Base-by-base conservation (phyloP, 2,888 invertebrate species). In the Liodrosophila aerea region DNA sequence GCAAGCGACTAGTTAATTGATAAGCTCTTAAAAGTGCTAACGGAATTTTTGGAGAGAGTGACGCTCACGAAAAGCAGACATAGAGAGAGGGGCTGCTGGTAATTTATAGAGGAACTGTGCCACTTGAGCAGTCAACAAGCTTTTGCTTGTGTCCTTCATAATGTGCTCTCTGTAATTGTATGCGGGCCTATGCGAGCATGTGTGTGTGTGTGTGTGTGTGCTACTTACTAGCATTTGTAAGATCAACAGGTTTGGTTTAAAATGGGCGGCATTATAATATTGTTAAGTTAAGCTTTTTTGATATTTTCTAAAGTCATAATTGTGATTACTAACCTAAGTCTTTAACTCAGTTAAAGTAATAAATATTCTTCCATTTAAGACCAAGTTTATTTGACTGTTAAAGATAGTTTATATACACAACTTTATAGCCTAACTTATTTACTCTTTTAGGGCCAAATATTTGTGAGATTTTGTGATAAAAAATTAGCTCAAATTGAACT, bases 111-210 rank as follows among this genome's bases (percentile, higher is more conserved):
- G 73, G 64, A 78, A 76, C 66, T 68, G 64, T 73, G 71, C 80
- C 71, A 82, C 80, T 84, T 81, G 82, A 84, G 82, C 59, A 77
- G 85, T 77, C 77, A 76, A 71, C 83, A 83, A 81, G 80, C 80
- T 85, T 82, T 85, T 63, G 56, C 67, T 54, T 64, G 54, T 76
- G 80, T 76, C 73, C 71, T 71, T 83, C 64, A 66, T 67, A 66
- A 72, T 54, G 44, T 40, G 34, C 67, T 37, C 39, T 59, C 47
- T 41, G 27, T 44, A 41, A 16, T 16, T 31, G 9, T 30, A 9
- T 13, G 15, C n/a, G 18, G 45, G 13, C 15, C 11, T 44, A 11
- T 52, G 45, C 12, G 33, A 5, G 27, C 18, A 8, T 27, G 9
- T 7, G 15, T 39, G 34, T 31, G n/a, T 31, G 49, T 41, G 7